A percentile compares a stretch with the other conserved stretches of the same genome.
phyloP scores from a whole-genome alignment of 37 sponge, comb jelly and placozoan species.

The Mnemiopsis leidyi region DNA sequence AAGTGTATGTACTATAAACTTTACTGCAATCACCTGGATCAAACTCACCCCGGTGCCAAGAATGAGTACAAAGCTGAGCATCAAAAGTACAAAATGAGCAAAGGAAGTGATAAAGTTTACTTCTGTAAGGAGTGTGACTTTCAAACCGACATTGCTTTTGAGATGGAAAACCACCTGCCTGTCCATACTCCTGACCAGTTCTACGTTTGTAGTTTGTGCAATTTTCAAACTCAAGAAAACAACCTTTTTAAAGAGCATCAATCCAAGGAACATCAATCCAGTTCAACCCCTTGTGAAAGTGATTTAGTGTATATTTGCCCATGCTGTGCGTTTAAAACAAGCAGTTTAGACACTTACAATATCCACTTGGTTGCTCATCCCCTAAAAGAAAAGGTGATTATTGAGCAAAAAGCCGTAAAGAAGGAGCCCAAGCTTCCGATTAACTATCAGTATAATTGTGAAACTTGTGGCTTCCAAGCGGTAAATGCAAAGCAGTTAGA shows the following conservation, averaged over 20 bases:
- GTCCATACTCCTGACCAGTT: background rate
- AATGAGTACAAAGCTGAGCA: constrained; percentile 29
- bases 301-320: background rate
- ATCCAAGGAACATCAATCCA: background rate
- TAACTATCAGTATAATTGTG: background rate
- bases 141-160: background rate
- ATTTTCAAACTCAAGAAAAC: background rate
- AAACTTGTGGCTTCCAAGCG: constrained; percentile 7
- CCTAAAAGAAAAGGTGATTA: background rate
- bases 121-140: background rate
- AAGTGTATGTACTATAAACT: constrained; percentile 41
- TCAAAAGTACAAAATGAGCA: background rate
- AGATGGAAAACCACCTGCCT: constrained; percentile 20
- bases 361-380: constrained; percentile 25
- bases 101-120: constrained; percentile 40
- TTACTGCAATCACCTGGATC: constrained; percentile 10
- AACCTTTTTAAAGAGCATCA: background rate
- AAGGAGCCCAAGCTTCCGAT: background rate
- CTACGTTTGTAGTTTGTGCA: background rate
- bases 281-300: background rate
- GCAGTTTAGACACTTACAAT: constrained; percentile 25
- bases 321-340: constrained; percentile 4
- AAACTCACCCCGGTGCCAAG: background rate
- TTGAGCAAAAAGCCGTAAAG: background rate
- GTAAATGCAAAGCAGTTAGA: constrained; percentile 1